phyloP scores from a whole-genome alignment of 1,140 invertebrate species.

The Hyposmocoma kahamanoa region DNA sequence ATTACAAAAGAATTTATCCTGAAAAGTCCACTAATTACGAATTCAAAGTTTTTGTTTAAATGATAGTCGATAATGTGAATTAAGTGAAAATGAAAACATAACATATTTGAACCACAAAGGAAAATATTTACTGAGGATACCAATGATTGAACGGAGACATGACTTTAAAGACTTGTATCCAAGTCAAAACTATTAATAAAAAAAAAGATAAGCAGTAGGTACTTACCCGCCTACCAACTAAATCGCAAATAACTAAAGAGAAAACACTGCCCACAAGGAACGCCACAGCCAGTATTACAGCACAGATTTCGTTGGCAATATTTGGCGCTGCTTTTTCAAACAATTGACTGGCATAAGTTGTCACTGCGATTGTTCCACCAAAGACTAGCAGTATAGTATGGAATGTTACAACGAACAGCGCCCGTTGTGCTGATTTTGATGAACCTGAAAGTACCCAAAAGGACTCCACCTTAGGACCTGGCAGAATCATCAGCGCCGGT shows the following conservation, averaged over 20 bases:
- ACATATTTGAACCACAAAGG: too few species aligned
- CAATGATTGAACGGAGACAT: too few species aligned
- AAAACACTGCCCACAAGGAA: constrained; percentile 4
- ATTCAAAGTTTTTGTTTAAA: too few species aligned
- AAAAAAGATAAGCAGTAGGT: not conserved
- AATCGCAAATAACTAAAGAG: constrained; percentile 9
- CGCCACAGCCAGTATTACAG: constrained; percentile 13
- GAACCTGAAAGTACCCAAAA: not conserved
- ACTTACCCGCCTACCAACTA: constrained; percentile 19
- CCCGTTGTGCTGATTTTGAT: constrained; percentile 9
- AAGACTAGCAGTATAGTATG: constrained; percentile 1
- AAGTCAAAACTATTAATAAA: not conserved
- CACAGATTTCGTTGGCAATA: constrained; percentile 19
- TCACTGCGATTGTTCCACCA: constrained; percentile 17
- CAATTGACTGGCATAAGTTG: constrained; percentile 17
- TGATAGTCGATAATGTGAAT: too few species aligned
- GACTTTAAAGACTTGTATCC: too few species aligned
- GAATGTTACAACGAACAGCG: not conserved
- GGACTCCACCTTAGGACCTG: too few species aligned
- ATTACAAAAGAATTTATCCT: too few species aligned
- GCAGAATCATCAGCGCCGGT: too few species aligned
- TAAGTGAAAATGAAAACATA: too few species aligned
- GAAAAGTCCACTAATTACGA: too few species aligned
- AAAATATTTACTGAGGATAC: too few species aligned
- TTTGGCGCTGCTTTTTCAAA: constrained; percentile 16